Base-by-base conservation (phyloP, 1,140 invertebrate species). In the Vanessa atalanta region DNA sequence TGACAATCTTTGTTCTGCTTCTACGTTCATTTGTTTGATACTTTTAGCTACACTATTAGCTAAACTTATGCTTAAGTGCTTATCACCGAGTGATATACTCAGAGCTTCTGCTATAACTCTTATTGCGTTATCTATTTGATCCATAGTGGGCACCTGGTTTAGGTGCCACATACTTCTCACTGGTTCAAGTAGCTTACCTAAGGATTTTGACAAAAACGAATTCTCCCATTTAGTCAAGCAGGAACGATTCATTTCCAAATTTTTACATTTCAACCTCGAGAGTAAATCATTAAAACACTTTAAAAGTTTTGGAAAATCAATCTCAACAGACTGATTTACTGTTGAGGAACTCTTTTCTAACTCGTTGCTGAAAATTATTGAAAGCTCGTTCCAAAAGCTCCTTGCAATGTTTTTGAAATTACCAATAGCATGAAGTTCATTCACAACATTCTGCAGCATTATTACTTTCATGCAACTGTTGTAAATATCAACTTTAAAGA, bases 291-390 rank as follows among this genome's bases (percentile, higher is more conserved):
- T 94, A 76, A 94, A 94, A 73, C 91, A 93, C 83, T 94, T 95
- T 13, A 98, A 92, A 66, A 98, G 93, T 87, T 97, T 98, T 16
- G 97, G 97, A 92, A 96, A 98, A 89, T 98, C 97, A 63, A 96
- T 96, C 93, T 98, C 97, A 67, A 98, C 94, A 50, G 96, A 96
- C 92, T 98, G 97, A 82, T 96, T 97, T n/a, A 98, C 94, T 80
- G 96, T 95, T 57, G 95, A 93, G 0, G 96, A 95, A 64, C 93
- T 91, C 76, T 93, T 93, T 74, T 93, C 93, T 48, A 94, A 84
- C 82, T 94, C 93, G 72, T 81, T 88, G 74, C 90, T 92, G 71
- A 95, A 93, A 55, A 91, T 80, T 53, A 88, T 70, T n/a, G 87
- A 92, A 11, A 94, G 79, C 26, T 92, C 86, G 31, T 81, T 76